Percentiles rank a stretch among this genome's conserved stretches.
Conservation (phyloP, 2,888 invertebrate species). For the Iphiclides podalirius region DNA sequence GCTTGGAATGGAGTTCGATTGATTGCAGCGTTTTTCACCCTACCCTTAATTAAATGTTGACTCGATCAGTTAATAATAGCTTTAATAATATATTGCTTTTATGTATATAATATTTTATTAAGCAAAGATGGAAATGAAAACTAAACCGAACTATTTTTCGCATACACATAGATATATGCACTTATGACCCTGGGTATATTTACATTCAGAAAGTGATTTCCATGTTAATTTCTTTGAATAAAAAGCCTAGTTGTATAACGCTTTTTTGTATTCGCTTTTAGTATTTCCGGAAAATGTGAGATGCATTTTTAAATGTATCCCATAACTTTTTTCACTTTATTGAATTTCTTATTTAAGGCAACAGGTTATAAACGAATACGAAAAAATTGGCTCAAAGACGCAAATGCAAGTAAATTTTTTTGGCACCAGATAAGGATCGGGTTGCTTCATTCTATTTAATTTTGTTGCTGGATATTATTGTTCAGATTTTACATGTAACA, state of each 20-base stretch:
- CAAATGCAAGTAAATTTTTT: constrained; percentile 1
- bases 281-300: neutral
- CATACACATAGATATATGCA: too few relatives aligned
- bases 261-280: too few relatives aligned
- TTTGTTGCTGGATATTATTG: too few relatives aligned
- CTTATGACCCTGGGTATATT: too few relatives aligned
- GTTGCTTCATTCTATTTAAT: too few relatives aligned
- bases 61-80: too few relatives aligned
- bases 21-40: constrained; percentile 7
- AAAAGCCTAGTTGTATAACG: neutral
- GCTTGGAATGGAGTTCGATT: constrained; percentile 1
- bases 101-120: too few relatives aligned
- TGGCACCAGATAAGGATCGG: constrained; percentile 6
- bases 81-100: too few relatives aligned
- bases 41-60: neutral
- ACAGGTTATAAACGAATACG: constrained; percentile 19
- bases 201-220: neutral
- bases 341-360: constrained; percentile 15
- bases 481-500: too few relatives aligned
- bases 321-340: neutral
- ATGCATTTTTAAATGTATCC: neutral
- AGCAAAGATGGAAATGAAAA: too few relatives aligned
- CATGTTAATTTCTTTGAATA: neutral
- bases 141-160: too few relatives aligned
- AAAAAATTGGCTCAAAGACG: constrained; percentile 17